Evolutionary conservation across 2,888 invertebrate genomes (phyloP), one percentile per base, ranked within the genome.

Genomic region (Platerodrilus igneus): DNA sequence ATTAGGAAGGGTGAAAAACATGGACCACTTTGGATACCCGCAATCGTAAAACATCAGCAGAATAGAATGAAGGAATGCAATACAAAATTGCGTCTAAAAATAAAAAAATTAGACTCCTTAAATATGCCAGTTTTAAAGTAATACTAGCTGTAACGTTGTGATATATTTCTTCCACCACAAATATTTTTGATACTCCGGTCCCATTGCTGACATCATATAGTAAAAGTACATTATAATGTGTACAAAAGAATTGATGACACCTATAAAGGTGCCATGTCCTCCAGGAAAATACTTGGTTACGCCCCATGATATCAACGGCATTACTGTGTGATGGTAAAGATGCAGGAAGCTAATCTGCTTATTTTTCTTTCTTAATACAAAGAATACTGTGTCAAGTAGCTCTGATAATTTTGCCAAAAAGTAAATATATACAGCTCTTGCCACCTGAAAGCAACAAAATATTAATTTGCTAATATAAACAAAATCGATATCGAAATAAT

Each of bases 301-400:
- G 27, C 89, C 90, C 94, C 94, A 95, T 34, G 89, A 87, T 56
- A 88, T 83, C 76, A 91, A 78, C 2, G 93, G 92, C 94, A 95
- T 95, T 26, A 91, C 86, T 0, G 91, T 88, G 63, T 95, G 94
- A 65, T 95, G 95, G 62, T 93, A 92, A 56, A 94, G 77, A 60
- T 95, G 94, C 35, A 95, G 78, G 64, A 90, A 88, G 1, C 89
- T 86, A 32, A 94, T 82, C 70, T 95, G 94, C 4, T 79, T 78
- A 50, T 88, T 81, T 60, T 93, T 94, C 72, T 95, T 95, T 34
- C 94, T 77, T 56, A 94, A 73, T 10, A 94, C 87, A 69, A 95
- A 95, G 75, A 94, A 94, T 13, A 93, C 81, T 1, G 93, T 93
- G 62, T 94, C 93, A 32, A 92, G 74, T 3, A 94, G 78, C 64